A percentile compares a stretch with the other conserved stretches of the same genome.
phyloP scores from a whole-genome alignment of 2,797 vertebrate genomes.

The Corythornis leucogaster region DNA sequence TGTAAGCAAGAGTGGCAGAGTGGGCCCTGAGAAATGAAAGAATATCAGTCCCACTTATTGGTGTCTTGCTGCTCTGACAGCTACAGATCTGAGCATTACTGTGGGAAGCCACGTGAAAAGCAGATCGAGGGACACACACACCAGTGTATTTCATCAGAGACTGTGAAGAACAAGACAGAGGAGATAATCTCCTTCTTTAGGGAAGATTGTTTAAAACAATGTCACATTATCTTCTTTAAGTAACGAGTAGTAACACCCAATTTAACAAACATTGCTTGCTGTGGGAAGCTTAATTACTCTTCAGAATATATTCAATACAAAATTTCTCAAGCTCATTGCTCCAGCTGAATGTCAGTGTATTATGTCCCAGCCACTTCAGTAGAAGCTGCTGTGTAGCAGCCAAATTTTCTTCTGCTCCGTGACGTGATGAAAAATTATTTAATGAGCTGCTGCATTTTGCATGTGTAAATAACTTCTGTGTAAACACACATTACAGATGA shows the following conservation, averaged over 20 bases:
- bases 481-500: not conserved
- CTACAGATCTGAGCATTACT: not conserved
- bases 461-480: conserved; percentile 26
- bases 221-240: conserved; percentile 25
- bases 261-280: conserved; percentile 48
- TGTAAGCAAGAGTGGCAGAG: not conserved
- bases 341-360: conserved; percentile 12
- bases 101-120: not conserved
- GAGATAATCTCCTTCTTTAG: conserved; percentile 39
- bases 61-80: not conserved
- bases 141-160: not conserved
- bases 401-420: not conserved
- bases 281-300: conserved; percentile 59
- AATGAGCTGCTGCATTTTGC: conserved; percentile 33
- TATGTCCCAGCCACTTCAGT: conserved; percentile 13
- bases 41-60: not conserved
- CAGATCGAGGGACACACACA: not conserved
- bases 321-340: conserved; percentile 49
- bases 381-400: not conserved
- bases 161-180: not conserved
- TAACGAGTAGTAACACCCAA: conserved; percentile 26
- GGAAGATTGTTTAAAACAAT: conserved; percentile 49
- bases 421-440: conserved; percentile 30
- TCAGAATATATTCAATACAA: conserved; percentile 21
- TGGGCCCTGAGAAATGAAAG: not conserved